Evolutionary conservation across 2,888 invertebrate genomes (phyloP).

Genomic region (Lepeophtheirus nordmannii): DNA sequence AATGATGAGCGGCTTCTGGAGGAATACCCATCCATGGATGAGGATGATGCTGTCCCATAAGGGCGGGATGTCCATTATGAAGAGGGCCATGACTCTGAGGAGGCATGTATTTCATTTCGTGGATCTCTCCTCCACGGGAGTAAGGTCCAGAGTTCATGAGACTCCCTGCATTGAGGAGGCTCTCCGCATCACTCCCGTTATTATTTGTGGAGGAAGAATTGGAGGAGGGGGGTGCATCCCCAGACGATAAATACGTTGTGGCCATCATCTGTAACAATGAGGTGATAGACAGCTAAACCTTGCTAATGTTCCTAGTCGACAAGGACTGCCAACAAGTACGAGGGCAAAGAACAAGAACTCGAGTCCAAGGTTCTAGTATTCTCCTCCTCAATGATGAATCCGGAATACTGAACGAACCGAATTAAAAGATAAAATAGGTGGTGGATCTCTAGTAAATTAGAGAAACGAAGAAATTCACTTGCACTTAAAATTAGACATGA

Average conservation of each 20-base stretch:
- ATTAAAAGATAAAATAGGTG: too few species aligned
- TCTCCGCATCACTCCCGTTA: not conserved
- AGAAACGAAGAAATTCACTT: too few species aligned
- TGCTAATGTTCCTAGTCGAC: too few species aligned
- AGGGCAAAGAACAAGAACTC: too few species aligned
- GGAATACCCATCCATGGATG: slow-evolving; percentile 19
- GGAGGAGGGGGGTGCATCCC: slow-evolving; percentile 4
- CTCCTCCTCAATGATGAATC: too few species aligned
- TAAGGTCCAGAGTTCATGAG: slow-evolving; percentile 14
- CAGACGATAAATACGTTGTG: slow-evolving; percentile 7
- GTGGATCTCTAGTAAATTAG: too few species aligned
- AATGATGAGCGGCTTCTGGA: slow-evolving; percentile 48
- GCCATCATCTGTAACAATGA: not conserved
- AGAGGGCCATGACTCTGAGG: slow-evolving; percentile 58
- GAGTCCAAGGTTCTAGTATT: too few species aligned
- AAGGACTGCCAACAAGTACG: too few species aligned
- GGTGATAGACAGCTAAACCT: not conserved
- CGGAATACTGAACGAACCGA: too few species aligned
- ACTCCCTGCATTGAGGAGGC: not conserved
- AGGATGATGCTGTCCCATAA: slow-evolving; percentile 48
- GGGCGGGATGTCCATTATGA: slow-evolving; percentile 42
- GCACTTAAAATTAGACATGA: too few species aligned
- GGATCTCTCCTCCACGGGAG: slow-evolving; percentile 29
- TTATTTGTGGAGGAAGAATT: not conserved
- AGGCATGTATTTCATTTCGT: slow-evolving; percentile 84